Evolutionary conservation across 2,797 vertebrate species (phyloP).

Genomic region (Chrosomus eos): DNA sequence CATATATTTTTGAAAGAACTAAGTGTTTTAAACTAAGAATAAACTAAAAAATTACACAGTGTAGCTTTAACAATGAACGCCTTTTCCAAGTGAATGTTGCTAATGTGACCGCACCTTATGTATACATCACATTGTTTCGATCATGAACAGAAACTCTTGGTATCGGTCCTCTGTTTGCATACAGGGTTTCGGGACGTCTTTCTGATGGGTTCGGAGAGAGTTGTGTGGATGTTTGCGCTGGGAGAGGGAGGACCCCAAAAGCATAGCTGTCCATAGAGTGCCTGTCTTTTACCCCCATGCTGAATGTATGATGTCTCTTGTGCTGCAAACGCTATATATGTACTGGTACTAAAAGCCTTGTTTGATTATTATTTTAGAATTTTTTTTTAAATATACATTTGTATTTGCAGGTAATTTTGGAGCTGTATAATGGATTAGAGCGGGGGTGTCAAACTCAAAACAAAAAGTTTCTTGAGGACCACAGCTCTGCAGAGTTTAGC

Average conservation of each 20-base stretch:
- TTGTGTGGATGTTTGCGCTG: constrained; percentile 29
- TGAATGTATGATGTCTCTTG: constrained; percentile 67
- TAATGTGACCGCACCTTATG: neutral
- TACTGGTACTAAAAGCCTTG: constrained; percentile 43
- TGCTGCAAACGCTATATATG: constrained; percentile 63
- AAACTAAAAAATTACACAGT: too few species aligned
- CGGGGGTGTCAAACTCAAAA: neutral
- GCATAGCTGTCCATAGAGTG: constrained; percentile 58
- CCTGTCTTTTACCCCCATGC: constrained; percentile 63
- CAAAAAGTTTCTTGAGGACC: neutral
- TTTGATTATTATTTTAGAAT: constrained; percentile 28
- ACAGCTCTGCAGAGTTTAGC: neutral
- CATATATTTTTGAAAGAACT: too few species aligned
- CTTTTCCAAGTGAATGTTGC: neutral
- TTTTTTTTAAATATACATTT: constrained; percentile 32
- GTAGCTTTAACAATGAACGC: too few species aligned
- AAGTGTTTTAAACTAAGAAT: too few species aligned
- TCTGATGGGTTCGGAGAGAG: constrained; percentile 6
- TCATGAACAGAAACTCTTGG: neutral
- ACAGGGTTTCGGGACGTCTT: neutral
- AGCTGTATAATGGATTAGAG: constrained; percentile 18
- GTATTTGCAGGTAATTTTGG: constrained; percentile 41
- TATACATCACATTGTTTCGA: neutral
- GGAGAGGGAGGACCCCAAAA: constrained; percentile 53
- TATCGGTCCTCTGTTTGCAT: constrained; percentile 15